Base-by-base conservation (phyloP, 2,888 invertebrate species). In the Pherbina coryleti region DNA sequence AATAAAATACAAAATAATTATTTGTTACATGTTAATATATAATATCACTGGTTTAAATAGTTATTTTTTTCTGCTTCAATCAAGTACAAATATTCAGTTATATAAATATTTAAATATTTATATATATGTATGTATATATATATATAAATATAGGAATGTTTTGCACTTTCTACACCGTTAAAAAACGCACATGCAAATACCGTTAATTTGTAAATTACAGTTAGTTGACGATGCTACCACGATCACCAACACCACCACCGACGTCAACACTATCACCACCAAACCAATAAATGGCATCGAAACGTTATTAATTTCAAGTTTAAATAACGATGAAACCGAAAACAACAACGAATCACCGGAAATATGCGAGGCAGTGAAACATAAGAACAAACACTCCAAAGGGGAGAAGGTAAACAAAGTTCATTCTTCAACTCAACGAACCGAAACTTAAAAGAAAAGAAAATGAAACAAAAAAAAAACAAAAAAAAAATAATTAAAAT, bases 221-320 rank as follows among this genome's bases (percentile, higher is more conserved):
- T 75, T 75, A 75, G 75, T 75, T 75, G 75, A 75, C 55, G 75
- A 75, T 66, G 67, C 25, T 53, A 80, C 34, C 81, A 82, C 77
- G 81, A 81, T 79, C 79, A 78, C 75, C 78, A 80, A 76, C 67
- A 82, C 72, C 80, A 84, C 82, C 83, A 84, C 83, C 86, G 83
- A 82, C 79, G 83, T 81, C 77, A 84, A 79, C 82, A 80, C 82
- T 75, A 79, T 78, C 76, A 71, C 79, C 74, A 71, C 73, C 28
- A 34, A 75, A 19, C 31, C 78, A 79, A 64, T 77, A 78, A 73
- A 77, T 60, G 77, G 73, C 86, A 84, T 84, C 81, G 75, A 78
- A 49, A 70, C 60, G 70, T 34, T 77, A 28, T 49, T 51, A 73
- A 62, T 49, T 67, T 78, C 51, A 44, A 71, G 22, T 70, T 57